These are phyloP conservation scores for Anabas testudineus DNA, from an alignment of 2,797 vertebrate species.

Conservation along the genomic window DNA sequence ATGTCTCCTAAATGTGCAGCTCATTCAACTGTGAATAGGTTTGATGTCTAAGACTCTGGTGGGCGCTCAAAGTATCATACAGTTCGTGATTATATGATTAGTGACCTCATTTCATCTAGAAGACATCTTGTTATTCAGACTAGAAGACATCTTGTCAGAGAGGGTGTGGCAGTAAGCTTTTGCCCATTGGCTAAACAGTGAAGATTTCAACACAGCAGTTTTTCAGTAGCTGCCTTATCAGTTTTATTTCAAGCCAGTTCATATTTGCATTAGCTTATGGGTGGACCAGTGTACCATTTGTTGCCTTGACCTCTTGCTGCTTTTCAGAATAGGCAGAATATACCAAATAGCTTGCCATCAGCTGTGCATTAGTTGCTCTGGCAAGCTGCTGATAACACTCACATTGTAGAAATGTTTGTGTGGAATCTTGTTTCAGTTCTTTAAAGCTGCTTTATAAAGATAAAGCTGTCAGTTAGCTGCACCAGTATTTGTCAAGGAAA, in stretches of 20 bases:
- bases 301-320: constrained; percentile 12
- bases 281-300: constrained; percentile 35
- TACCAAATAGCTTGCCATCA: background rate
- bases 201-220: background rate
- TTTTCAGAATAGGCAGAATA: background rate
- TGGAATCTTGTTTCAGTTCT: constrained; percentile 14
- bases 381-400: constrained; percentile 36
- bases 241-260: constrained; percentile 35
- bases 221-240: constrained; percentile 41
- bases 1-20: constrained; percentile 27
- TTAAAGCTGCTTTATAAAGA: constrained; percentile 30
- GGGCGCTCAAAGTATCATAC: constrained; percentile 30
- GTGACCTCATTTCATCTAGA: background rate
- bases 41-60: constrained; percentile 38
- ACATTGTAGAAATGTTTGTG: background rate
- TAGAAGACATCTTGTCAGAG: background rate
- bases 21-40: constrained; percentile 44
- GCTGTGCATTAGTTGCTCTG: constrained; percentile 9
- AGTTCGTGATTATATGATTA: constrained; percentile 12
- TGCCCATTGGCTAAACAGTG: constrained; percentile 16
- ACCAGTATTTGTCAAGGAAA: constrained; percentile 3
- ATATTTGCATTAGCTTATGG: constrained; percentile 66
- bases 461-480: constrained; percentile 6
- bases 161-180: background rate
- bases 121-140: no score